Evolutionary conservation across 2,113 vertebrate species (phyloP).

Genomic region (Arvicanthis niloticus): DNA sequence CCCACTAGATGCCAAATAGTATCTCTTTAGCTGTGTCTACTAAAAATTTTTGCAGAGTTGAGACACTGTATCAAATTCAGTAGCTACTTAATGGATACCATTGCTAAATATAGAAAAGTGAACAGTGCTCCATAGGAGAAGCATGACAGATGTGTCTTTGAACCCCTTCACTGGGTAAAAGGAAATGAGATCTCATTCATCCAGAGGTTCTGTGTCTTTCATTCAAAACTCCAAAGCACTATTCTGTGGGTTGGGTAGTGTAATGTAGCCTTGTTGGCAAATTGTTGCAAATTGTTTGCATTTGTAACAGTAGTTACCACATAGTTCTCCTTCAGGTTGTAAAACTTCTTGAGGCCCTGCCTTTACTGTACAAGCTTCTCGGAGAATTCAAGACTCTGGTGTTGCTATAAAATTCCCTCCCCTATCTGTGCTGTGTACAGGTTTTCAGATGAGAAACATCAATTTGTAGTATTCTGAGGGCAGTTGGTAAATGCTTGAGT

Average conservation of each 20-base stretch:
- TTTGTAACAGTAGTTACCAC: not conserved
- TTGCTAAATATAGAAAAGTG: not conserved
- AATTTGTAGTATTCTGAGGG: conserved; percentile 66
- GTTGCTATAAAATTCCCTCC: not conserved
- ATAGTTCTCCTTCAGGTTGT: not conserved
- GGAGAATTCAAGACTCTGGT: conserved; percentile 42
- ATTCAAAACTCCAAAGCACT: conserved; percentile 58
- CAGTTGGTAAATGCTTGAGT: conserved; percentile 76
- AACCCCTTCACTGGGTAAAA: not conserved
- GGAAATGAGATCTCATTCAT: not conserved
- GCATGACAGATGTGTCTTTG: not conserved
- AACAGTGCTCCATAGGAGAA: not conserved
- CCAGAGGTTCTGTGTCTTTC: conserved; percentile 40
- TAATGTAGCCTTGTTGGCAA: conserved; percentile 23
- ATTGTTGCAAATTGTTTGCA: not conserved
- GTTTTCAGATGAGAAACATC: conserved; percentile 75
- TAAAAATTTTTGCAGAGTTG: not conserved
- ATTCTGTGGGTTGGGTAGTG: conserved; percentile 16
- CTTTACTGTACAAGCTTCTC: not conserved
- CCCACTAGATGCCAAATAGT: not conserved
- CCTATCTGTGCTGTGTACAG: conserved; percentile 72
- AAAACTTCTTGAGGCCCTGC: not conserved
- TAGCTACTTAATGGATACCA: not conserved
- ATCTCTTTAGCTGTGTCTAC: not conserved
- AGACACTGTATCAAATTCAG: not conserved